Conservation (phyloP, 2,797 vertebrate genomes). For the Pseudochirops cupreus region DNA sequence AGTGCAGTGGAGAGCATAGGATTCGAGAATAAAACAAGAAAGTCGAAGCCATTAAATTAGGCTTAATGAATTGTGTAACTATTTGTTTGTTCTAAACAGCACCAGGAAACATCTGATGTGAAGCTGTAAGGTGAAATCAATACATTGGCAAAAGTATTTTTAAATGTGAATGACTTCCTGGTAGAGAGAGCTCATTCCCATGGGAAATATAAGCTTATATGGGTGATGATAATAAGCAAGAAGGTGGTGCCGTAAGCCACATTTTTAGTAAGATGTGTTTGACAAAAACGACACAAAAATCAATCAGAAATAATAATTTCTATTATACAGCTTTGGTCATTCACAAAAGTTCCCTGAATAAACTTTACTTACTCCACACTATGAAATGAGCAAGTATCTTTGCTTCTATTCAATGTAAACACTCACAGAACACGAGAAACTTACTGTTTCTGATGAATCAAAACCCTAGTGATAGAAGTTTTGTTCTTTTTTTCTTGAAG, state of each 20-base stretch:
- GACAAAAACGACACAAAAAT: constrained; percentile 16
- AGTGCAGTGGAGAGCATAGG: neutral
- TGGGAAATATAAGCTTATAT: neutral
- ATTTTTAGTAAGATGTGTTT: constrained; percentile 21
- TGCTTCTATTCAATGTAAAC: neutral
- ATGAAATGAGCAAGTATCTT: neutral
- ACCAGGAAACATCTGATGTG: neutral
- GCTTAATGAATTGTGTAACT: neutral
- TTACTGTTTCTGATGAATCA: neutral
- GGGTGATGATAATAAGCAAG: constrained; percentile 3
- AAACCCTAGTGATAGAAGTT: neutral
- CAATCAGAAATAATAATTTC: constrained; percentile 6
- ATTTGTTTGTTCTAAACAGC: neutral
- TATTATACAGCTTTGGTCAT: constrained; percentile 25
- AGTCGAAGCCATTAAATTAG: constrained; percentile 16
- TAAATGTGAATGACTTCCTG: neutral
- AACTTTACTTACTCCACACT: neutral
- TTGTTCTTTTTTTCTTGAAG: constrained; percentile 33
- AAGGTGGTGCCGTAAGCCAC: neutral
- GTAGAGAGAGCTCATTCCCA: constrained; percentile 11
- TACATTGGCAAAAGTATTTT: neutral
- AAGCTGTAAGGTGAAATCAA: constrained; percentile 2
- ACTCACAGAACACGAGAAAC: neutral
- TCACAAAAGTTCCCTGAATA: constrained; percentile 1
- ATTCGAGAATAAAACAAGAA: constrained; percentile 21